Evolutionary conservation across 1,140 invertebrate species (phyloP).

Genomic region (Diplogasteroides magnus): DNA sequence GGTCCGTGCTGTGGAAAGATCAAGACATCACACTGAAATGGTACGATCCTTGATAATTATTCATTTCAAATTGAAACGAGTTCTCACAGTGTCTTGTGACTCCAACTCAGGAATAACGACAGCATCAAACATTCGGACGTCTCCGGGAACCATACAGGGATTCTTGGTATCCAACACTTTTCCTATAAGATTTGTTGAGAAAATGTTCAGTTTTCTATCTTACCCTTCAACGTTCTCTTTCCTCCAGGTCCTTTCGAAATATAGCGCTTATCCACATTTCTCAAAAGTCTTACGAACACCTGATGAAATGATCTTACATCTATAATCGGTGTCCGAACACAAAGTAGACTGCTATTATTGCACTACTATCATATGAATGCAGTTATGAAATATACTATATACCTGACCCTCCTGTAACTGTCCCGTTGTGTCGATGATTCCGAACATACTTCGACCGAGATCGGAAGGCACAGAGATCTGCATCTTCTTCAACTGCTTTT

Average conservation of each 20-base stretch:
- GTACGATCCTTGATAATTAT: too few relatives aligned
- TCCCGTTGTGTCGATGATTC: neutral
- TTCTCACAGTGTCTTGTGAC: neutral
- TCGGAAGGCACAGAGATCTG: neutral
- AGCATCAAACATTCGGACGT: slow-evolving; percentile 52
- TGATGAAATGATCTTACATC: neutral
- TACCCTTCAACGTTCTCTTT: neutral
- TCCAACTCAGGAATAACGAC: slow-evolving; percentile 47
- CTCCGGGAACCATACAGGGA: slow-evolving; percentile 54
- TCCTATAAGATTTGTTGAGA: slow-evolving; percentile 3
- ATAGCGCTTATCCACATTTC: neutral
- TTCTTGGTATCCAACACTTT: slow-evolving; percentile 49
- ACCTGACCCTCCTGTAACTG: neutral
- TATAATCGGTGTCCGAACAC: neutral
- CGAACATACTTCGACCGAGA: neutral
- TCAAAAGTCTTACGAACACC: neutral
- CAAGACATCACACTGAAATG: slow-evolving; percentile 55
- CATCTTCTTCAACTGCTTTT: neutral
- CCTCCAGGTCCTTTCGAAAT: neutral
- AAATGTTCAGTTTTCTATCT: neutral
- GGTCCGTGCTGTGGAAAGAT: slow-evolving; percentile 54
- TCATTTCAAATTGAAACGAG: too few relatives aligned
- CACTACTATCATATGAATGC: too few relatives aligned
- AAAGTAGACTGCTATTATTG: too few relatives aligned
- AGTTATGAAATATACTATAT: neutral